Evolutionary conservation across 2,797 vertebrate genomes (phyloP), one percentile per base, ranked within the genome.

Genomic region (Phoxinus dragarum): DNA sequence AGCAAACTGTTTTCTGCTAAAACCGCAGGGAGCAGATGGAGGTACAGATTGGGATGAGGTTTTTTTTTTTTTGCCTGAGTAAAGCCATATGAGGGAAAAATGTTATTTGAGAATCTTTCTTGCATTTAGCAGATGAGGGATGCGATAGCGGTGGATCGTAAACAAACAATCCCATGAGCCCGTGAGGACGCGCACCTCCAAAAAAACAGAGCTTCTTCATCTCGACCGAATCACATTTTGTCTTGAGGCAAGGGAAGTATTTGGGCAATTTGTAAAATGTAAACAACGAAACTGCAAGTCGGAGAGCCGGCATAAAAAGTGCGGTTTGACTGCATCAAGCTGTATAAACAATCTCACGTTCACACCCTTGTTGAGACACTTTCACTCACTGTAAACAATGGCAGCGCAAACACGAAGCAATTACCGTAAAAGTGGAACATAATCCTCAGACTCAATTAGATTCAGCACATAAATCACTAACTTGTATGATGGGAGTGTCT

Each of bases 1-100:
- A 75, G 59, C 78, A 82, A 88, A 84, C 71, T 69, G 82, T 81
- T 59, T 81, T 90, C 84, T 85, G 88, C 86, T 87, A 88, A 90
- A 90, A 86, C 92, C 91, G 89, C 90, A 88, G 82, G 90, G 92
- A 93, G 92, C 94, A 94, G 94, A 94, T 95, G 93, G 93, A 93
- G 90, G 88, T 90, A 77, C 93, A 93, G 93, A 94, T 93, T 93
- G 92, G 72, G 91, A 91, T 92, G 88, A 91, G 69, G 85, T 87
- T 56, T 49, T 49, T 49, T 12, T 40, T 88, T 87, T 89, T 92
- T 88, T 80, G 91, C 91, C 90, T 93, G 90, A 92, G 91, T 84
- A 88, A 90, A 93, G 91, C 90, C 92, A 93, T 91, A 91, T 89
- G 89, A 89, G 86, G 84, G 78, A 86, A 89, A 86, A 91, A 89